Percentiles rank a stretch among this genome's conserved stretches.
These are phyloP conservation scores for Halisarca cf. caerulea DNA, from an alignment of 37 sponge, comb jelly and placozoan genomes.

Conservation along the genomic window DNA sequence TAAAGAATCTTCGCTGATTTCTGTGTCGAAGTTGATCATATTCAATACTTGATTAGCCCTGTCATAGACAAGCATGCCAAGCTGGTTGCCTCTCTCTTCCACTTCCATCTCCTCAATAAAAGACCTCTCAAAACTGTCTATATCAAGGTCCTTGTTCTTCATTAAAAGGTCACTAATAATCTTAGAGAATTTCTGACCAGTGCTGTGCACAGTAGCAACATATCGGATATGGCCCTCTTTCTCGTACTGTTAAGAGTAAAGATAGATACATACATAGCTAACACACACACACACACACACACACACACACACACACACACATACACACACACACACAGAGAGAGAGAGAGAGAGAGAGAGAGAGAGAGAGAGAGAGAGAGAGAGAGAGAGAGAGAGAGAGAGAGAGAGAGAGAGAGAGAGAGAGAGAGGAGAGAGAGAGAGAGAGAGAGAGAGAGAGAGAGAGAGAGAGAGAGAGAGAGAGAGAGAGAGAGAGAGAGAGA, in stretches of 20 bases:
- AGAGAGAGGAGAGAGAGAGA: not conserved
- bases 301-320: constrained; percentile 46
- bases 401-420: not conserved
- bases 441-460: not conserved
- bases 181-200: not conserved
- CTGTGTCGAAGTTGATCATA: constrained; percentile 48
- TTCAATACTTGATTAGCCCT: constrained; percentile 18
- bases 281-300: constrained; percentile 29
- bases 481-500: not conserved
- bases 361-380: not conserved
- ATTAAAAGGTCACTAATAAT: not conserved
- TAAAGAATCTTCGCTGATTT: constrained; percentile 19
- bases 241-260: not conserved
- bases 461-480: not conserved
- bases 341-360: constrained; percentile 49
- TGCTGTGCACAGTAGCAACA: not conserved
- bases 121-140: not conserved
- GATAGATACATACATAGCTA: not conserved
- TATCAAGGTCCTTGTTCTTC: not conserved
- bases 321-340: constrained; percentile 13
- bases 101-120: constrained; percentile 18
- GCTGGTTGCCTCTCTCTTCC: not conserved
- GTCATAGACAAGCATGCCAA: constrained; percentile 42
- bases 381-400: not conserved
- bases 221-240: not conserved